phyloP scores from a whole-genome alignment of 2,113 vertebrate genomes.

The Empidonax alnorum region DNA sequence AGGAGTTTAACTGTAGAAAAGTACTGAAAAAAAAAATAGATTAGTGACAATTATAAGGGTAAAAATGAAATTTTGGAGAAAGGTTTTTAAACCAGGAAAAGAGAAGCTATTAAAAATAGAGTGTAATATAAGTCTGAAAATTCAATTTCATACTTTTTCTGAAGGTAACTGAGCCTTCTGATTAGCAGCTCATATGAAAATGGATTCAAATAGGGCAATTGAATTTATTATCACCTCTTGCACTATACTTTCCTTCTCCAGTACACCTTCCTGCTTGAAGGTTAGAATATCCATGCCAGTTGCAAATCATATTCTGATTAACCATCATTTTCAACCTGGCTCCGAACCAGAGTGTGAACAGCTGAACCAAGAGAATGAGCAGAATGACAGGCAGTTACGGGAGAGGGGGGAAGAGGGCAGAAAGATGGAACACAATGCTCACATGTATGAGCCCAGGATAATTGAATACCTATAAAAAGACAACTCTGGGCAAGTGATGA shows the following conservation, averaged over 20 bases:
- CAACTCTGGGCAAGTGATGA: not conserved
- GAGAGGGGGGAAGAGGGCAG: too few species aligned
- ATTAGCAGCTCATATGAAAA: not conserved
- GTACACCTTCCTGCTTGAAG: not conserved
- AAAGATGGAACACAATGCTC: not conserved
- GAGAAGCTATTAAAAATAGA: not conserved
- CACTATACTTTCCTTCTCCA: not conserved
- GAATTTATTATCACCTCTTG: not conserved
- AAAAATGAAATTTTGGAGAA: not conserved
- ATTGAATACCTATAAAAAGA: constrained; percentile 5
- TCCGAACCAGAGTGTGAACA: not conserved
- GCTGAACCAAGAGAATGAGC: not conserved
- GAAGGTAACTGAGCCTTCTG: not conserved
- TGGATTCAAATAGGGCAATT: not conserved
- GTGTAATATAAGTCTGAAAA: not conserved
- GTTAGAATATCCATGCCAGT: not conserved
- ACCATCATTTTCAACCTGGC: not conserved
- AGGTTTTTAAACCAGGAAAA: not conserved
- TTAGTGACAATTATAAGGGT: not conserved
- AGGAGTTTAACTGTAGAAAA: not conserved
- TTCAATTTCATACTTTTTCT: not conserved
- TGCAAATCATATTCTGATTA: constrained; percentile 3
- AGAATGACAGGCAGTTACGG: not conserved
- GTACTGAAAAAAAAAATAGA: not conserved
- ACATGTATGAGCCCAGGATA: not conserved